Conservation (phyloP, 2,888 invertebrate species). For the Piscicola geometra region DNA sequence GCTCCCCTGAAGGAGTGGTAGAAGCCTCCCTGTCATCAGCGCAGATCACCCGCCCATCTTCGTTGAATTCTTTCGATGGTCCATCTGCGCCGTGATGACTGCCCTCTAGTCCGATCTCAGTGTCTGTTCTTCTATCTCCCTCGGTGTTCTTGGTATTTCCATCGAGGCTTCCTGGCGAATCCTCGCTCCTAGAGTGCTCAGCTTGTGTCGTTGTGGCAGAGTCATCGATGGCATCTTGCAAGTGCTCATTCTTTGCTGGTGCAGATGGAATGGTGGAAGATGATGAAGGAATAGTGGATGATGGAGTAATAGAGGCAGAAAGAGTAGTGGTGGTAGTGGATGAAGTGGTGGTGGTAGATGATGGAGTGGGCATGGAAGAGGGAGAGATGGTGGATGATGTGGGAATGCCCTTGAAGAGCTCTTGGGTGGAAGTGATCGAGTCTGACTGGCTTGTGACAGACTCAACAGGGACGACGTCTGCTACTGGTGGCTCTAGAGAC, state of each 20-base stretch:
- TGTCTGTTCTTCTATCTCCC: neutral
- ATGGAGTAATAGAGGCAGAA: neutral
- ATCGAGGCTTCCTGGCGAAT: neutral
- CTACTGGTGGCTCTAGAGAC: neutral
- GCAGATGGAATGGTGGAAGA: neutral
- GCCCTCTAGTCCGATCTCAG: neutral
- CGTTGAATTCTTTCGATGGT: neutral
- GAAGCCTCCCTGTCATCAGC: constrained; percentile 9
- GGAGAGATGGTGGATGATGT: neutral
- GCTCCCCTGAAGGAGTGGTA: constrained; percentile 18
- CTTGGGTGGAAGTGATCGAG: neutral
- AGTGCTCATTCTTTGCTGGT: neutral
- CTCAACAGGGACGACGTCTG: neutral
- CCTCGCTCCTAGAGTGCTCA: neutral
- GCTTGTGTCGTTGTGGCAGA: neutral
- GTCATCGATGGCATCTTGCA: no score
- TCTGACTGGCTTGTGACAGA: neutral
- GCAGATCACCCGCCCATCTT: neutral
- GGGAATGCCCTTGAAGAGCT: neutral
- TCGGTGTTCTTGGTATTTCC: neutral
- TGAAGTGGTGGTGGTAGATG: neutral
- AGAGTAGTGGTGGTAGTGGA: neutral
- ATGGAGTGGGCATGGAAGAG: neutral
- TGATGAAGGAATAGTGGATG: neutral
- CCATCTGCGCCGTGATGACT: neutral